Base-by-base conservation (phyloP, 1,140 invertebrate species). In the Thereuonema tuberculata region DNA sequence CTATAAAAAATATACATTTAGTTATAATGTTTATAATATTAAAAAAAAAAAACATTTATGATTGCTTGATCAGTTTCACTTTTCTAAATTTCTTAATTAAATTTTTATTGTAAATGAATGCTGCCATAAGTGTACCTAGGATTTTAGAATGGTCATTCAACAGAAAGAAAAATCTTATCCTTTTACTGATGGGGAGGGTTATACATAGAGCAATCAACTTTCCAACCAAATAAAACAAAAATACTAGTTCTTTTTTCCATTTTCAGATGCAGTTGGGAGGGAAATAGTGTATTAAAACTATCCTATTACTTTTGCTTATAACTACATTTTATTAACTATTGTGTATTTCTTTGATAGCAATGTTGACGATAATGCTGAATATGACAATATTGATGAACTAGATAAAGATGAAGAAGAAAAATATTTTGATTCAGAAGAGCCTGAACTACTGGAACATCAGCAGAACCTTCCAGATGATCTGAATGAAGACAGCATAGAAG, bases 401-500 rank as follows among this genome's bases (percentile, higher is more conserved):
- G 77, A 77, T 29, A 78, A 81, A 67, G 89, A 93, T 75, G n/a
- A n/a, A n/a, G 85, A 93, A 74, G 89, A 93, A 66, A 85, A 84
- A 69, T 93, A 93, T 70, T 93, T 93, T 76, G 87, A 91, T 70
- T 81, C 81, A 9, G 86, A 88, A 73, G 80, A 81, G 50, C 80
- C 82, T n/a, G n/a, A n/a, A n/a, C n/a, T n/a, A n/a, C n/a, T n/a
- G n/a, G n/a, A n/a, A n/a, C n/a, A 63, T 81, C 82, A 62, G 71
- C 72, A 57, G 67, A n/a, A n/a, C n/a, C n/a, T n/a, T n/a, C n/a
- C 76, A 61, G 68, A 68, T 58, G 53, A 54, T 21, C 5, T 23
- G 15, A 17, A 43, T 56, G 66, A 72, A 62, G 71, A 74, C 66
- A 66, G 70, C 43, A 69, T 56, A 65, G 64, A 43, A 43, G 12